A percentile compares a stretch with the other conserved stretches of the same genome.
phyloP scores from a whole-genome alignment of 2,797 vertebrate genomes.

The Otolemur crassicaudatus region DNA sequence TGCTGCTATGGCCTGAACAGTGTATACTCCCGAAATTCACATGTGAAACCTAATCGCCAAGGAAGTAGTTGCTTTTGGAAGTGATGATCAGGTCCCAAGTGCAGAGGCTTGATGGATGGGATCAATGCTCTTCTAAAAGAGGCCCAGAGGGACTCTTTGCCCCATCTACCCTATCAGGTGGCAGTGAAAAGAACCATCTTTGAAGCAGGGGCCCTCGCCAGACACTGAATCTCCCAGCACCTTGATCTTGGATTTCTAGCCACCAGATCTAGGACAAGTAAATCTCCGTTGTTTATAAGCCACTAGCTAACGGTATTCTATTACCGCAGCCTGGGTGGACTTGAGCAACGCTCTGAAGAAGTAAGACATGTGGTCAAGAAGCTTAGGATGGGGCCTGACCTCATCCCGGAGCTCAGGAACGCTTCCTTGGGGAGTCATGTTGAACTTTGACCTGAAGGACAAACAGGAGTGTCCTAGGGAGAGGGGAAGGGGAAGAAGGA shows the following conservation, averaged over 20 bases:
- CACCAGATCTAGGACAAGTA: neutral
- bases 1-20: neutral
- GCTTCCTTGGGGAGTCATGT: constrained; percentile 10
- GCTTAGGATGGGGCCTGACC: neutral
- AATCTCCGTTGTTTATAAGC: neutral
- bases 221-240: no score
- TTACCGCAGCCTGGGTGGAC: neutral
- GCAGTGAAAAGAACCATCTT: neutral
- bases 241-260: neutral
- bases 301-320: neutral
- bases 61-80: neutral
- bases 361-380: neutral
- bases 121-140: neutral
- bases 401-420: neutral
- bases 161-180: no score
- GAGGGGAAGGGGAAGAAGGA: neutral
- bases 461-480: neutral
- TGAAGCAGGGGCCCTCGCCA: neutral
- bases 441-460: neutral
- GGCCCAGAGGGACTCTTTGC: neutral
- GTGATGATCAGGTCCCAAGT: neutral
- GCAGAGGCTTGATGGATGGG: neutral
- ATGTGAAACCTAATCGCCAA: neutral
- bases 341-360: neutral
- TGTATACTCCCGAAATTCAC: no score